phyloP scores from a whole-genome alignment of 1,140 invertebrate species.

The Mycetomoellerius zeteki region DNA sequence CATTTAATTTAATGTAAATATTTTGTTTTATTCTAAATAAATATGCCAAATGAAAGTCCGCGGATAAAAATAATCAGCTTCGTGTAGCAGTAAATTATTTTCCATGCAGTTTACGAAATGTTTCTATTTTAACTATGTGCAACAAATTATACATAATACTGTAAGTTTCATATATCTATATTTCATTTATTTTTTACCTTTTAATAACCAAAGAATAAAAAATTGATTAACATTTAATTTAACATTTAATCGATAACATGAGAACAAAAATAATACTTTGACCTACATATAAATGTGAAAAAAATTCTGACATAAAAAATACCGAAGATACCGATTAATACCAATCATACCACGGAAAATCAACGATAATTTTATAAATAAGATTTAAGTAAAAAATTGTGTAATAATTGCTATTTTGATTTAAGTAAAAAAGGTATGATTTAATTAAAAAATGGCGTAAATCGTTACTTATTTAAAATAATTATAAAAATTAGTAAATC shows the following conservation, averaged over 20 bases:
- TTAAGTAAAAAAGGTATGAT: too few species aligned
- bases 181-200: background rate
- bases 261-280: background rate
- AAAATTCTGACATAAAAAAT: too few species aligned
- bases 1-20: background rate
- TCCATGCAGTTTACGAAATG: constrained; percentile 10
- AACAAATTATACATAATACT: background rate
- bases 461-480: background rate
- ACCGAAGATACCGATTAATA: background rate
- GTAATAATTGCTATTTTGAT: background rate
- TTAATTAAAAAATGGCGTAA: too few species aligned
- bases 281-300: too few species aligned
- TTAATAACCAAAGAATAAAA: background rate
- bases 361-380: background rate
- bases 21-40: background rate
- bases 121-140: constrained; percentile 3
- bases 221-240: background rate
- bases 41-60: constrained; percentile 5
- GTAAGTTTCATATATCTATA: background rate
- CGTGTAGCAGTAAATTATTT: constrained; percentile 1
- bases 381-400: background rate
- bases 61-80: constrained; percentile 14
- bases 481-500: background rate
- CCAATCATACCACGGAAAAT: background rate
- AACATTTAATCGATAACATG: background rate